These are phyloP conservation scores for Apis mellifera DNA, from an alignment of 1,140 invertebrate species.

Conservation along the genomic window Amel_HAv3.1 CM009941.2:12655501-12656000, in stretches of 20 bases:
- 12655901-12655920: no score
- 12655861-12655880: no score
- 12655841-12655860: no score
- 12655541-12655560: background rate
- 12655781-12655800: no score
- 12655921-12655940: no score
- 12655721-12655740: background rate
- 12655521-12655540: background rate
- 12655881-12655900: no score
- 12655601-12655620: background rate
- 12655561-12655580: background rate
- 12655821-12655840: no score
- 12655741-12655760: constrained; percentile 8
- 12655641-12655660: constrained; percentile 43
- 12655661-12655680: constrained; percentile 31
- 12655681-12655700: constrained; percentile 31
- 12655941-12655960: no score
- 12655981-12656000: no score
- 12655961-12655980: no score
- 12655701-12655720: constrained; percentile 31
- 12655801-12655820: no score
- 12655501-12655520: background rate
- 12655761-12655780: background rate
- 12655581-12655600: constrained; percentile 9
- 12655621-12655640: constrained; percentile 12